These are phyloP conservation scores for Papilio demoleus DNA, from an alignment of 2,888 invertebrate species.

Conservation along the genomic window DNA sequence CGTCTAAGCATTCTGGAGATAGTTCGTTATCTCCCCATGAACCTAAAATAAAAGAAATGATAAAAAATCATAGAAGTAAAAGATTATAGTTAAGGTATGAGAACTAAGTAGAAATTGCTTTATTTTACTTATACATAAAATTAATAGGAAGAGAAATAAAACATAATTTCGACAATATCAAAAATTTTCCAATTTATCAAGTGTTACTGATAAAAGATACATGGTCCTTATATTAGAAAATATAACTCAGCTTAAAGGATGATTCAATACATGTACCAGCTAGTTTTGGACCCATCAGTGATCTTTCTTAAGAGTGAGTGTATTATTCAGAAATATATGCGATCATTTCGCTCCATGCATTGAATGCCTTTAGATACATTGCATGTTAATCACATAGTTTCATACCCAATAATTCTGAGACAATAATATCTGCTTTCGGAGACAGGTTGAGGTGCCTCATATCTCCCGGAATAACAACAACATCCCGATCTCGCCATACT, in stretches of 20 bases:
- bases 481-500: constrained; percentile 89
- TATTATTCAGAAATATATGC: too few species aligned
- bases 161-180: too few species aligned
- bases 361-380: background rate
- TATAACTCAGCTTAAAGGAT: too few species aligned
- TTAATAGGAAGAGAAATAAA: background rate
- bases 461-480: constrained; percentile 91
- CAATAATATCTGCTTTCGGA: constrained; percentile 96
- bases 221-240: too few species aligned
- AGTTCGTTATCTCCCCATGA: constrained; percentile 99
- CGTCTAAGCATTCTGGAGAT: constrained; percentile 98
- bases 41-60: constrained; percentile 64
- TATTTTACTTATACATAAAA: background rate
- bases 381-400: too few species aligned
- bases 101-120: background rate
- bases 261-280: too few species aligned
- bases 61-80: background rate
- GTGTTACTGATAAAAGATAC: too few species aligned
- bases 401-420: constrained; percentile 95
- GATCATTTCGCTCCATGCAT: too few species aligned
- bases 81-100: background rate
- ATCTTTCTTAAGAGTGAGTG: too few species aligned
- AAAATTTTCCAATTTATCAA: too few species aligned
- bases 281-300: too few species aligned
- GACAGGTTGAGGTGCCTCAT: constrained; percentile 93